Evolutionary conservation across 1,140 invertebrate species (phyloP).

Genomic region (Tetragnatha versicolor): DNA sequence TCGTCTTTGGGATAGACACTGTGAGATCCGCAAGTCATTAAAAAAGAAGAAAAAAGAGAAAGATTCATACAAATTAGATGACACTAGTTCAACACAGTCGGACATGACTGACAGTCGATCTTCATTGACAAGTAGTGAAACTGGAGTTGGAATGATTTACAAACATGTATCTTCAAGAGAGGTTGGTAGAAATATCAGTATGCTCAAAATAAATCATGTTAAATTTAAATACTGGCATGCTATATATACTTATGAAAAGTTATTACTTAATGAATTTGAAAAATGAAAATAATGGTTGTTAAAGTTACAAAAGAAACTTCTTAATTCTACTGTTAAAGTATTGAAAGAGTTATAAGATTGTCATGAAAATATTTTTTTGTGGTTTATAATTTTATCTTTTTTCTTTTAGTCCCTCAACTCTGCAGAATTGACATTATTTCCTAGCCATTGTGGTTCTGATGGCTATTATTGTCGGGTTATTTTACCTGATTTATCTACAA

Average conservation of each 20-base stretch:
- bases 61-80: conserved; percentile 38
- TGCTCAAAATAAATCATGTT: too few species aligned
- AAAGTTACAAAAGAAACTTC: too few species aligned
- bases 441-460: conserved; percentile 49
- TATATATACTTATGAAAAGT: too few species aligned
- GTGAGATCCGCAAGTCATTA: conserved; percentile 53
- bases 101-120: conserved; percentile 72
- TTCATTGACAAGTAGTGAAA: conserved; percentile 71
- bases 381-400: neutral
- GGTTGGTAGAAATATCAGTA: conserved; percentile 19
- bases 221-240: too few species aligned
- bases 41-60: conserved; percentile 56
- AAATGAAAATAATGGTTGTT: too few species aligned
- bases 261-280: too few species aligned
- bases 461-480: conserved; percentile 77
- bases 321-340: too few species aligned
- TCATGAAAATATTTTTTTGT: too few species aligned
- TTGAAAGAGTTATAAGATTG: too few species aligned
- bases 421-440: conserved; percentile 52
- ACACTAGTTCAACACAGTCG: conserved; percentile 66
- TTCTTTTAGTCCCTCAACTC: conserved; percentile 53
- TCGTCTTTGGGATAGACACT: conserved; percentile 41
- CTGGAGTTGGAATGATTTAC: conserved; percentile 64
- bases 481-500: conserved; percentile 88
- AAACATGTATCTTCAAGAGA: conserved; percentile 58